Conservation (phyloP, 2,888 invertebrate species). For the Molanna angustata region DNA sequence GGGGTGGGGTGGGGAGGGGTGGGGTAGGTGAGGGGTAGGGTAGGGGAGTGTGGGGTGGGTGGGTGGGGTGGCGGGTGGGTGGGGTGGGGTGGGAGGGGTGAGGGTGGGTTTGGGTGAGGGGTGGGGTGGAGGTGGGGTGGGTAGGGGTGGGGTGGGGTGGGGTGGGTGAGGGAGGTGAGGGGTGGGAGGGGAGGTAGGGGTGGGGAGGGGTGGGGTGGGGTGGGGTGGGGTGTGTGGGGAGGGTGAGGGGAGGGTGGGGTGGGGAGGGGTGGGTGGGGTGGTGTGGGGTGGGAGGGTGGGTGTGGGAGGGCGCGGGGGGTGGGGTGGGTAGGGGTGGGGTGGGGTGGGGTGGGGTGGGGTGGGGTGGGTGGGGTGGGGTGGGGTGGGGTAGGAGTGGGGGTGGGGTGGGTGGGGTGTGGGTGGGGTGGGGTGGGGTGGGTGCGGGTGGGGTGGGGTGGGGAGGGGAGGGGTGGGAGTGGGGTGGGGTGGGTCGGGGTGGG, state of each 20-base stretch:
- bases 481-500: no score
- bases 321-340: no score
- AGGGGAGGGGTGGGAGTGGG: no score
- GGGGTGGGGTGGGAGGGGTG: conserved; percentile 30
- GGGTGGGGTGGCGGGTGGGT: conserved; percentile 21
- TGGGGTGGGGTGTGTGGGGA: not conserved
- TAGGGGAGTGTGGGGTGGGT: conserved; percentile 26
- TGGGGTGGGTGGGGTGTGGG: no score
- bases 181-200: not conserved
- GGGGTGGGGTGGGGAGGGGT: conserved; percentile 10
- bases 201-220: conserved; percentile 9
- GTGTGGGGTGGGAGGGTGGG: not conserved
- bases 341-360: no score
- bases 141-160: conserved; percentile 12
- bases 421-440: no score
- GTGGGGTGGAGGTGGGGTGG: conserved; percentile 11
- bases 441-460: no score
- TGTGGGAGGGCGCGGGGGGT: not conserved
- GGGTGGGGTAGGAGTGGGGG: no score
- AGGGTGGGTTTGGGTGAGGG: conserved; percentile 32
- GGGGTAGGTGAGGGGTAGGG: conserved; percentile 26
- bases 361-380: no score
- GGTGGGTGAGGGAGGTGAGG: conserved; percentile 29
- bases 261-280: not conserved
- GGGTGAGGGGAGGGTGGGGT: not conserved